Conservation (phyloP, 2,797 vertebrate species). For the Ateles fusciceps region DNA sequence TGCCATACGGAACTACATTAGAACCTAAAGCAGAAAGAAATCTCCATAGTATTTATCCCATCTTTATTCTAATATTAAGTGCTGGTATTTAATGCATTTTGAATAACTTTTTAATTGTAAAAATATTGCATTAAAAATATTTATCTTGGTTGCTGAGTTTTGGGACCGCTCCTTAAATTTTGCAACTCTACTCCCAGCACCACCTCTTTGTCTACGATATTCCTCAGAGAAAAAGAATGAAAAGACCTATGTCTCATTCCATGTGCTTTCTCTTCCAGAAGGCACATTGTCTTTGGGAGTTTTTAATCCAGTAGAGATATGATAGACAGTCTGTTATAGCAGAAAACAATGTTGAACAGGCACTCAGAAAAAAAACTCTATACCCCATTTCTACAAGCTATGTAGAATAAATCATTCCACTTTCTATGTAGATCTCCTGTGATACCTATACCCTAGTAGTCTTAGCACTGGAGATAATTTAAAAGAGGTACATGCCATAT, state of each 20-base stretch:
- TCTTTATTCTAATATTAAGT: neutral
- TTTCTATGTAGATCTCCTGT: neutral
- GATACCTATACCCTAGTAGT: neutral
- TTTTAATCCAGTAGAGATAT: neutral
- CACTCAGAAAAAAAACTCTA: neutral
- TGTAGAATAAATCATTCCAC: neutral
- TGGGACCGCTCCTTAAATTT: neutral
- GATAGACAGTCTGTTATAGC: neutral
- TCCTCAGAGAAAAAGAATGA: neutral
- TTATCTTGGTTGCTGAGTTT: neutral
- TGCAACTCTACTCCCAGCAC: neutral
- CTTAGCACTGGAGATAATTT: neutral
- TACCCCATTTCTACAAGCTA: neutral
- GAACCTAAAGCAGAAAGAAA: neutral
- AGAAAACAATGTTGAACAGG: neutral
- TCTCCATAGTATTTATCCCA: neutral
- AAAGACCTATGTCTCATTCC: neutral
- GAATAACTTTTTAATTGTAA: neutral
- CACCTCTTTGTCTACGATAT: neutral
- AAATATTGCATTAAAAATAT: neutral
- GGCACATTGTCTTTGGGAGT: neutral
- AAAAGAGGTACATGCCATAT: conserved; percentile 10
- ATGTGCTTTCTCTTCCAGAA: neutral
- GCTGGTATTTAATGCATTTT: neutral
- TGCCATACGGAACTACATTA: neutral